These are phyloP conservation scores for Corythaixoides concolor DNA, from an alignment of 2,113 vertebrate species.

Conservation along the genomic window DNA sequence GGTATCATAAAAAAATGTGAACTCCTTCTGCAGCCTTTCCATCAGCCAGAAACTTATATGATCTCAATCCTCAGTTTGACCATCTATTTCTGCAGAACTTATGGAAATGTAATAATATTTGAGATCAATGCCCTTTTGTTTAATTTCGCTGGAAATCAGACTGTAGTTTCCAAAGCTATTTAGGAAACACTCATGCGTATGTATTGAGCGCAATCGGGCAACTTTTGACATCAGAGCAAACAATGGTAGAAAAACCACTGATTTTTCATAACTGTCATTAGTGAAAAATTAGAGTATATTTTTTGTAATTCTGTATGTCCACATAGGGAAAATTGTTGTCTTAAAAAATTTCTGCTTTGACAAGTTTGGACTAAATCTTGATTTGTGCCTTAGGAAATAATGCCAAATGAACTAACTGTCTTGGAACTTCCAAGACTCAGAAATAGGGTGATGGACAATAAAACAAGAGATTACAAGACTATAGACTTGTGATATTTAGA, in stretches of 20 bases:
- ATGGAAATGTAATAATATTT: not conserved
- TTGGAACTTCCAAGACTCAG: not conserved
- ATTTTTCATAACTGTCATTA: not conserved
- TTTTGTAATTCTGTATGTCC: conserved; percentile 1
- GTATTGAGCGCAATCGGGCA: not conserved
- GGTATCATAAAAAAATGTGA: not conserved
- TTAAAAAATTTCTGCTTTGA: conserved; percentile 6
- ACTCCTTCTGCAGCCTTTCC: not conserved
- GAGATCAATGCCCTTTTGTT: not conserved
- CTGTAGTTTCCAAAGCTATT: not conserved
- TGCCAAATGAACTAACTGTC: not conserved
- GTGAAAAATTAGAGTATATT: not conserved
- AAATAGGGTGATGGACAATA: not conserved
- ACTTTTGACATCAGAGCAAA: not conserved
- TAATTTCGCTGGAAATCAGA: not conserved
- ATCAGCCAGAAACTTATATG: not conserved
- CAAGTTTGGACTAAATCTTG: not conserved
- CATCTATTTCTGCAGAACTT: not conserved
- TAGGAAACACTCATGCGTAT: not conserved
- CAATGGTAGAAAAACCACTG: not conserved
- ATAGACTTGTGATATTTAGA: not conserved
- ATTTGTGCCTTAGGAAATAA: not conserved
- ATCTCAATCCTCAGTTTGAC: not conserved
- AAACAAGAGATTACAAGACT: not conserved
- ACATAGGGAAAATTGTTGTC: not conserved